Evolutionary conservation across 2,113 vertebrate species (phyloP).

Genomic region (Oenanthe melanoleuca): DNA sequence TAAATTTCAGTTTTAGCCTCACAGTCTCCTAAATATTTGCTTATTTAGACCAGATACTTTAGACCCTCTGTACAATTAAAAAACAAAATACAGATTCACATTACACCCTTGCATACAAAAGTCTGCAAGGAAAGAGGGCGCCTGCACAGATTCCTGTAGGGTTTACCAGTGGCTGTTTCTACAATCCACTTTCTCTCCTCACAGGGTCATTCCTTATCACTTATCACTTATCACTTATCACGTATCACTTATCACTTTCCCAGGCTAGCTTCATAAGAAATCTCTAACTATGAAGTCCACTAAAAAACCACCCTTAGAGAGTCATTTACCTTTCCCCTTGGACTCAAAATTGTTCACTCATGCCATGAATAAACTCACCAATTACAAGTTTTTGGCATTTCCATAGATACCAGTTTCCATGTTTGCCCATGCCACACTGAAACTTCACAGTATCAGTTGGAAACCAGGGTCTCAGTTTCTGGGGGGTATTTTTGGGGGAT

Average conservation of each 20-base stretch:
- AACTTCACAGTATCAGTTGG: not conserved
- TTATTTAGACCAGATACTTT: not conserved
- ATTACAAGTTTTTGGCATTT: not conserved
- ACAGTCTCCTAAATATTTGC: not conserved
- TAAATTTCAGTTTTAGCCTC: not conserved
- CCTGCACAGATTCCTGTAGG: not conserved
- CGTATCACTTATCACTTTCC: not conserved
- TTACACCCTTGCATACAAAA: not conserved
- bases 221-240: not conserved
- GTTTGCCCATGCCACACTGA: not conserved
- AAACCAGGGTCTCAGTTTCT: not conserved
- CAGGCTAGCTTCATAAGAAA: not conserved
- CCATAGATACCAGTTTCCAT: not conserved
- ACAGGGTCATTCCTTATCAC: not conserved
- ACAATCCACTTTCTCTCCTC: not conserved
- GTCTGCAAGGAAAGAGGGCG: not conserved
- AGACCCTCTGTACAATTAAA: not conserved
- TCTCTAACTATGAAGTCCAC: not conserved
- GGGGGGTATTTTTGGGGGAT: not conserved
- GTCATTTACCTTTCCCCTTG: not conserved
- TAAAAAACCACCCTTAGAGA: not conserved
- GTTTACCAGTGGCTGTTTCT: not conserved
- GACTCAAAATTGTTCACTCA: not conserved
- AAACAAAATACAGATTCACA: not conserved
- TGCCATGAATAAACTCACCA: not conserved